Conservation (phyloP, 2,888 invertebrate genomes). For the Epistrophe grossulariae region DNA sequence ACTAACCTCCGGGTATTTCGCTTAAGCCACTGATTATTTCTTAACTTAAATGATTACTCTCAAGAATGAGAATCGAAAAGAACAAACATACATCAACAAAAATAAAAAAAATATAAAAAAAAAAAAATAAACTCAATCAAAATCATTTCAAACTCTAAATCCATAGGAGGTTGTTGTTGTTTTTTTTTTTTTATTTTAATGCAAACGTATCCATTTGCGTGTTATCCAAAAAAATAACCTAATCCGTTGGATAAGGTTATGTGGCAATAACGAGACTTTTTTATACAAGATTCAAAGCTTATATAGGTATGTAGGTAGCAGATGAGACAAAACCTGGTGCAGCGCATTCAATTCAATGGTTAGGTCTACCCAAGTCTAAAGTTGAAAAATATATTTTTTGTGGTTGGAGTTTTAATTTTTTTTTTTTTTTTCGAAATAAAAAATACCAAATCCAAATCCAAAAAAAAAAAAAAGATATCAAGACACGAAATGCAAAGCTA, state of each 20-base stretch:
- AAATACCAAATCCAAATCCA: not conserved
- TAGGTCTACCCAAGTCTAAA: not conserved
- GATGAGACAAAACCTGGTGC: not conserved
- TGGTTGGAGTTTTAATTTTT: not conserved
- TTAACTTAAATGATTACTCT: constrained; percentile 40
- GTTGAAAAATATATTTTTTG: not conserved
- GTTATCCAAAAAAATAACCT: constrained; percentile 30
- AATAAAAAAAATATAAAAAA: not conserved
- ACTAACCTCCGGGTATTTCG: constrained; percentile 30
- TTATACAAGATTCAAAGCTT: not conserved
- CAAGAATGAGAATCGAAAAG: constrained; percentile 9
- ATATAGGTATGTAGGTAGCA: not conserved
- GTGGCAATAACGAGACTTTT: constrained; percentile 10
- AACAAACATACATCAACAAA: constrained; percentile 8
- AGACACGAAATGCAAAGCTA: constrained; percentile 28
- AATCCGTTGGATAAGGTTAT: constrained; percentile 20
- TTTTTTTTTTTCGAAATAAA: not conserved
- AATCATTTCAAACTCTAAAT: constrained; percentile 27
- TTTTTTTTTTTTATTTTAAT: not conserved
- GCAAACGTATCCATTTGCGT: constrained; percentile 38
- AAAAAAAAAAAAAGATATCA: not conserved
- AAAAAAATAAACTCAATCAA: constrained; percentile 8
- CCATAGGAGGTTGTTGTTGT: not conserved
- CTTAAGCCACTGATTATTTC: constrained; percentile 44
- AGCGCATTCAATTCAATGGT: constrained; percentile 22